These are phyloP conservation scores for Iguana delicatissima DNA, from an alignment of 2,797 vertebrate genomes.

Conservation along the genomic window DNA sequence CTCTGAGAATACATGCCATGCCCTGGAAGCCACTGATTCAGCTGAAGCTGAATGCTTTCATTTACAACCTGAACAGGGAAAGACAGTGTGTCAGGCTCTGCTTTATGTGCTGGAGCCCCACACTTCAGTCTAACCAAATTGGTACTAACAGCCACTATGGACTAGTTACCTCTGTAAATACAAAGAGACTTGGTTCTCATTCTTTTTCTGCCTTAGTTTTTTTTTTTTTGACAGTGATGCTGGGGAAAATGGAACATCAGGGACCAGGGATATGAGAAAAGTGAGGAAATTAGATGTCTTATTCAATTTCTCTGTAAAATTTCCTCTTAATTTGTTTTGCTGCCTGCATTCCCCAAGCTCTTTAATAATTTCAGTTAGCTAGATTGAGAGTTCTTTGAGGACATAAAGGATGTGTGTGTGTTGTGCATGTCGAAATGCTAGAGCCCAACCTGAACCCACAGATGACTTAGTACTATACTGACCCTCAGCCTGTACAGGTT, in stretches of 20 bases:
- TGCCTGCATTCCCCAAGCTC: constrained; percentile 24
- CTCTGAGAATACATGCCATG: too few species aligned
- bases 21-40: not conserved
- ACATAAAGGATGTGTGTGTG: not conserved
- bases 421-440: not conserved
- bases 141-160: not conserved
- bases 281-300: not conserved
- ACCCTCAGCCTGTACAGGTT: not conserved
- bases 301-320: not conserved
- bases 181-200: not conserved
- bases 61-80: not conserved
- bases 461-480: not conserved
- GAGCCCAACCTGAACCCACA: not conserved
- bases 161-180: too few species aligned
- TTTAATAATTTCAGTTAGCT: constrained; percentile 22
- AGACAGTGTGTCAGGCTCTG: not conserved
- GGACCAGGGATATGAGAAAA: not conserved
- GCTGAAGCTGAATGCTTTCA: not conserved
- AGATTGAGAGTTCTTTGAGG: not conserved
- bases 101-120: not conserved
- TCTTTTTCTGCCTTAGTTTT: not conserved
- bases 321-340: constrained; percentile 21
- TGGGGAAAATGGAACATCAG: not conserved
- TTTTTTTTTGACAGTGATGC: not conserved
- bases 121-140: not conserved